Conservation (phyloP, 2,888 invertebrate genomes). For the Pteria penguin region DNA sequence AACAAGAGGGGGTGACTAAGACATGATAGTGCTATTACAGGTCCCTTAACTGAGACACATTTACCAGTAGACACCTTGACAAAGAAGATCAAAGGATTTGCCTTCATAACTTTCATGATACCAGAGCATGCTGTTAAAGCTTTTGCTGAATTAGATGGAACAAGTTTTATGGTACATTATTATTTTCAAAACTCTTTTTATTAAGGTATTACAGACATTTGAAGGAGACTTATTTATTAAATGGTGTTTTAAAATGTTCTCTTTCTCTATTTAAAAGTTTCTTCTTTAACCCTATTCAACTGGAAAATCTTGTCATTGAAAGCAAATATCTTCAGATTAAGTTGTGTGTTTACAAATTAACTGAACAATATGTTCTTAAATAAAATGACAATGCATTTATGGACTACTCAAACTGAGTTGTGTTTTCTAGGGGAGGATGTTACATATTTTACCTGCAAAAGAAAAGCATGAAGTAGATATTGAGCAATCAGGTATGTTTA, state of each 20-base stretch:
- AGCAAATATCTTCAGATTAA: too few species aligned
- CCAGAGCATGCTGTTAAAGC: constrained; percentile 97
- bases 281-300: background rate
- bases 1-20: too few species aligned
- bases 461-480: constrained; percentile 82
- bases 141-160: constrained; percentile 93
- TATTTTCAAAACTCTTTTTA: too few species aligned
- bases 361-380: too few species aligned
- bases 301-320: too few species aligned
- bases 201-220: background rate
- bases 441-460: constrained; percentile 95
- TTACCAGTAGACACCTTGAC: constrained; percentile 92
- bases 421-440: constrained; percentile 87
- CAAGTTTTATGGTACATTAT: constrained; percentile 85
- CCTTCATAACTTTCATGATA: constrained; percentile 93
- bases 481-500: constrained; percentile 62
- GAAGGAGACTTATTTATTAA: background rate
- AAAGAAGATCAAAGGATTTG: constrained; percentile 94
- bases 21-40: too few species aligned
- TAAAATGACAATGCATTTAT: too few species aligned
- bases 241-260: background rate
- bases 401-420: constrained; percentile 3
- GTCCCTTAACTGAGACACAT: constrained; percentile 91
- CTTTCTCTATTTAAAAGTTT: background rate
- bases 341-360: too few species aligned